Conservation (phyloP, 2,113 vertebrate genomes). For the Gorsachius goisagi region DNA sequence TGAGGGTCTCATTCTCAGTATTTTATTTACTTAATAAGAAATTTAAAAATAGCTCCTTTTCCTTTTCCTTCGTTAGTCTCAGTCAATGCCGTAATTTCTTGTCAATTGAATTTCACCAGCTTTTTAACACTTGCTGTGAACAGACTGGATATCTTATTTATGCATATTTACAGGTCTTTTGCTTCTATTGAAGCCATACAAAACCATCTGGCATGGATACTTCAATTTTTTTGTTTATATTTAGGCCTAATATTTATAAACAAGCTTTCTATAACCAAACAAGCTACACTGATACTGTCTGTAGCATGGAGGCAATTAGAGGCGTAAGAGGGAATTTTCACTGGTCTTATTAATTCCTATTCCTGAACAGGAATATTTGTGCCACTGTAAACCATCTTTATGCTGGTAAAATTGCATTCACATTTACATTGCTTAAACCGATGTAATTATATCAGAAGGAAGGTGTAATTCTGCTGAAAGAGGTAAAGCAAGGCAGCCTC, state of each 20-base stretch:
- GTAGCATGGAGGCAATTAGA: neutral
- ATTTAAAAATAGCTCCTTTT: neutral
- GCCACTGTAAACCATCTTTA: neutral
- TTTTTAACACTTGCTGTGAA: neutral
- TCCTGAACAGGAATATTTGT: neutral
- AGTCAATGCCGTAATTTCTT: neutral
- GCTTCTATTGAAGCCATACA: neutral
- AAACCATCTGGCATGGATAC: neutral
- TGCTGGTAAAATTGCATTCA: neutral
- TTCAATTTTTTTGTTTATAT: neutral
- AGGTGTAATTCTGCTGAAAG: neutral
- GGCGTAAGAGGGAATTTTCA: neutral
- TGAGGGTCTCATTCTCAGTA: neutral
- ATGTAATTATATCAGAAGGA: neutral
- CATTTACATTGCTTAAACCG: neutral
- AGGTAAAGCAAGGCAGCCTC: neutral
- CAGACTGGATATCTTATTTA: neutral
- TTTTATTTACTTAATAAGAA: neutral
- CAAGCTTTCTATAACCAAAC: neutral
- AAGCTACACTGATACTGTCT: neutral
- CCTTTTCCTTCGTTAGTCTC: neutral
- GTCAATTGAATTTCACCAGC: neutral
- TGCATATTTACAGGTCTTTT: neutral
- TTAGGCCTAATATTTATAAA: neutral
- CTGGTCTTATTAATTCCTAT: neutral